Conservation (phyloP, 2,797 vertebrate genomes). For the Molossus molossus region DNA sequence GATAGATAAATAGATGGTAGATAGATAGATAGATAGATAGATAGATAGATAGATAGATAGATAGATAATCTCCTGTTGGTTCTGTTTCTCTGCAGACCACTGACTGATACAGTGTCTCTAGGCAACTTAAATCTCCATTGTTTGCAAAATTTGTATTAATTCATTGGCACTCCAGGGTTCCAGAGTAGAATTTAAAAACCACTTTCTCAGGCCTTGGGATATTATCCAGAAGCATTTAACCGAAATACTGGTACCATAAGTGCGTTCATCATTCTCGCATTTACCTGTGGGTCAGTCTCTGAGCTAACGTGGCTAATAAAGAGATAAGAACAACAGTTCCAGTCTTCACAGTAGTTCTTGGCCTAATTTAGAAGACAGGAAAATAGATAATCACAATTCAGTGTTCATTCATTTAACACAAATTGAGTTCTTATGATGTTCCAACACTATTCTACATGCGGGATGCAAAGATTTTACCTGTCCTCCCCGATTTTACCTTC, state of each 20-base stretch:
- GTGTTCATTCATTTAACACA: not conserved
- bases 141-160: not conserved
- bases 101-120: not conserved
- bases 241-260: not conserved
- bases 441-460: not conserved
- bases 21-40: not conserved
- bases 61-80: not conserved
- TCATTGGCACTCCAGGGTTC: not conserved
- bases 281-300: not conserved
- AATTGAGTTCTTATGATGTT: not conserved
- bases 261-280: not conserved
- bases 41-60: not conserved
- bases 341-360: not conserved
- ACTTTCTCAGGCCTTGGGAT: not conserved
- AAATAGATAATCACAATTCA: conserved; percentile 24
- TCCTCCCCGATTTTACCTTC: conserved; percentile 7
- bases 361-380: conserved; percentile 15
- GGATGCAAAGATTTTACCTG: not conserved
- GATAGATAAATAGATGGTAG: not conserved
- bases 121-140: not conserved
- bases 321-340: not conserved
- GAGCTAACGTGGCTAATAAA: not conserved
- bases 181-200: conserved; percentile 56
- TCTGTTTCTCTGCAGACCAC: not conserved
- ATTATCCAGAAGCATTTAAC: conserved; percentile 27